A percentile compares a stretch with the other conserved stretches of the same genome.
phyloP scores from a whole-genome alignment of 2,113 vertebrate species.

The Sceloporus undulatus region DNA sequence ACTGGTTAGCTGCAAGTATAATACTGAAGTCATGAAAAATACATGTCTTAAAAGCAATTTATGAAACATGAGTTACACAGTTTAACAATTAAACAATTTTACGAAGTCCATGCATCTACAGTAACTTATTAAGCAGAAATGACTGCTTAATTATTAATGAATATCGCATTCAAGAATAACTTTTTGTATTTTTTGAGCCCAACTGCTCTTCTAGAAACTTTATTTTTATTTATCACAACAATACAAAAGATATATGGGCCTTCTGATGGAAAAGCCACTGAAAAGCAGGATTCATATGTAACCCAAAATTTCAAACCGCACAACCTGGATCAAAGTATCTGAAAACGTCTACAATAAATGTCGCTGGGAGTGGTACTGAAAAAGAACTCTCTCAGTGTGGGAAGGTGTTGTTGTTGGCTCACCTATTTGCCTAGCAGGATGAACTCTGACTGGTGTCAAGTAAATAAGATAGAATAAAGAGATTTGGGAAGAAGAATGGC shows the following conservation, averaged over 20 bases:
- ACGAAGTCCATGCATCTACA: neutral
- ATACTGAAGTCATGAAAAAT: neutral
- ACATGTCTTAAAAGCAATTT: constrained; percentile 29
- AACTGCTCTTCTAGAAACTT: constrained; percentile 16
- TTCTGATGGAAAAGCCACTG: neutral
- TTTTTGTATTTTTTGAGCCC: constrained; percentile 70
- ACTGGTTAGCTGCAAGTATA: constrained; percentile 53
- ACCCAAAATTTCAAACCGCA: neutral
- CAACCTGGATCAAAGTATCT: neutral
- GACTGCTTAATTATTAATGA: constrained; percentile 74
- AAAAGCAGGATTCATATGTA: neutral
- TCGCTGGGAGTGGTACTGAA: too few species aligned
- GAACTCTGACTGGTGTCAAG: neutral
- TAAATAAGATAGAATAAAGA: neutral
- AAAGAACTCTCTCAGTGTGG: neutral
- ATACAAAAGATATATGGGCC: accelerated
- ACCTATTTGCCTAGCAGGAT: neutral
- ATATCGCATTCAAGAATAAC: constrained; percentile 66
- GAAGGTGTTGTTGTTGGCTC: too few species aligned
- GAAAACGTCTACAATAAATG: too few species aligned
- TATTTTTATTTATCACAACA: neutral
- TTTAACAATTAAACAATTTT: constrained; percentile 71
- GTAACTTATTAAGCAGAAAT: constrained; percentile 34
- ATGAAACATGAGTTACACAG: constrained; percentile 67
- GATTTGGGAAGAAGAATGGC: neutral